Evolutionary conservation across 2,113 vertebrate genomes (phyloP).

Genomic region (Alethe diademata): DNA sequence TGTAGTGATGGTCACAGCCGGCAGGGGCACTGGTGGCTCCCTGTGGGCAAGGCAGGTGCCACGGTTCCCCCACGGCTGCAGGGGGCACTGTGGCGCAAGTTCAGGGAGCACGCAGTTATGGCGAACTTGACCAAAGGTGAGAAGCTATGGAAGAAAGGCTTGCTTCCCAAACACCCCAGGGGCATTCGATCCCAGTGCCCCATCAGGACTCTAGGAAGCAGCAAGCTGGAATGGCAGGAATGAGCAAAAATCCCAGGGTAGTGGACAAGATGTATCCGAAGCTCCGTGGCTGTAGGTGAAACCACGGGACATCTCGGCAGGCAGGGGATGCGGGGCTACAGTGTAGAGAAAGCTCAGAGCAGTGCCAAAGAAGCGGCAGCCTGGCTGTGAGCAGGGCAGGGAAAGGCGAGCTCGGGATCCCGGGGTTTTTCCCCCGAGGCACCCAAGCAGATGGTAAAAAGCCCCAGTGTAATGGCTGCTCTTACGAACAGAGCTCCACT

Average conservation of each 20-base stretch:
- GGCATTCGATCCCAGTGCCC: background rate
- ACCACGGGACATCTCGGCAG: background rate
- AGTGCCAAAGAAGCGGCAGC: background rate
- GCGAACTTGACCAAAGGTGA: background rate
- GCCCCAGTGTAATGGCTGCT: background rate
- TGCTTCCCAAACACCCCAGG: background rate
- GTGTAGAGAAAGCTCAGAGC: background rate
- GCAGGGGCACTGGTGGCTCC: too few species aligned
- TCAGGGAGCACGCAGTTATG: background rate
- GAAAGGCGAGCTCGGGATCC: background rate
- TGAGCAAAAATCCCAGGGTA: background rate
- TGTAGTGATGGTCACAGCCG: too few species aligned
- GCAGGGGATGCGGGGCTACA: background rate
- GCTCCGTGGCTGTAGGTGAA: background rate
- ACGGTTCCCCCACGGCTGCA: background rate
- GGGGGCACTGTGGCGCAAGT: background rate
- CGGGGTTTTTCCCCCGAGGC: background rate
- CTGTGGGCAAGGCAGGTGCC: background rate
- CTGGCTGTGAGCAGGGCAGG: background rate
- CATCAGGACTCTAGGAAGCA: background rate
- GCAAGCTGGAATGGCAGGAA: background rate
- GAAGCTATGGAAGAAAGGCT: background rate
- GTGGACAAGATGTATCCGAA: background rate
- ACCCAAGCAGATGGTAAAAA: background rate
- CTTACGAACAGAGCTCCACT: background rate